These are phyloP conservation scores for Festucalex cinctus DNA, from an alignment of 2,113 vertebrate genomes.

Conservation along the genomic window DNA sequence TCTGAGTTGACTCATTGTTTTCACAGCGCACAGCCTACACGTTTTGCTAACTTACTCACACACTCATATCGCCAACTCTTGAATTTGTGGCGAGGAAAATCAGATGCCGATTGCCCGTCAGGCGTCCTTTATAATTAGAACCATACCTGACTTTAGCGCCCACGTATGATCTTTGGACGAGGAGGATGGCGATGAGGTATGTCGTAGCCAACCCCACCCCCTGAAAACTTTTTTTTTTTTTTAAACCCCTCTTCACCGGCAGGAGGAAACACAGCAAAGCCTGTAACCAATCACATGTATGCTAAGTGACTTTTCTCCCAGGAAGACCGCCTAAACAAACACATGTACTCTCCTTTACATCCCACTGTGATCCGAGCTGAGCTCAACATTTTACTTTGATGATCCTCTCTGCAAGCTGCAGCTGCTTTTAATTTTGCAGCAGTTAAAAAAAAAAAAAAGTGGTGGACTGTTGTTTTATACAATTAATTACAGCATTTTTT, in stretches of 20 bases:
- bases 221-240: constrained; percentile 35
- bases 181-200: constrained; percentile 43
- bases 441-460: not conserved
- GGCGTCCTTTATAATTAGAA: constrained; percentile 61
- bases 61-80: not conserved
- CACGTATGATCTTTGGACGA: constrained; percentile 55
- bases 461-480: not conserved
- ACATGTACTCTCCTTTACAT: constrained; percentile 10
- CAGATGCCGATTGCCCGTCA: not conserved
- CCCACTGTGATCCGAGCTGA: constrained; percentile 3
- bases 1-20: constrained; percentile 54
- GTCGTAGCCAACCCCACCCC: constrained; percentile 44
- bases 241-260: constrained; percentile 18
- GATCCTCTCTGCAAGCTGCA: constrained; percentile 1
- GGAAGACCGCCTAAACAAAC: constrained; percentile 12
- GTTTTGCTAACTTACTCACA: constrained; percentile 32
- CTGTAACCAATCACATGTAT: constrained; percentile 9
- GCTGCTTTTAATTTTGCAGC: constrained; percentile 1
- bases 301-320: constrained; percentile 15
- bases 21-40: constrained; percentile 24
- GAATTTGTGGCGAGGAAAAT: not conserved
- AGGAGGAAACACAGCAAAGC: constrained; percentile 30
- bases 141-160: constrained; percentile 65
- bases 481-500: not conserved
- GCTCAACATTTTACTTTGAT: not conserved